Evolutionary conservation across 1,140 invertebrate species (phyloP).

Genomic region (Drosophila tsacasi): DNA sequence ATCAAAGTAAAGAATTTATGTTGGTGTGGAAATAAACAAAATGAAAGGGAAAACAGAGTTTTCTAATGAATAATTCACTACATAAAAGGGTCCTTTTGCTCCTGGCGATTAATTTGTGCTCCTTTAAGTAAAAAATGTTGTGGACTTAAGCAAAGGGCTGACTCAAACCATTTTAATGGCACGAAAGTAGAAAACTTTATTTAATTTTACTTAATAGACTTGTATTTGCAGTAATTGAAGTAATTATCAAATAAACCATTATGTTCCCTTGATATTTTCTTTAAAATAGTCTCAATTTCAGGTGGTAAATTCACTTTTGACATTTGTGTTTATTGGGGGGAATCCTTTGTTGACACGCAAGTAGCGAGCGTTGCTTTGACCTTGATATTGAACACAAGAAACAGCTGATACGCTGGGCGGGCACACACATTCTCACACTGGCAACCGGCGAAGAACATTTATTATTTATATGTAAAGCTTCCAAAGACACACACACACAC

Average conservation of each 20-base stretch:
- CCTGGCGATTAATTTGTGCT: background rate
- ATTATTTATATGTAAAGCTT: slow-evolving; percentile 72
- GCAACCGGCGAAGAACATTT: slow-evolving; percentile 63
- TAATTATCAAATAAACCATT: background rate
- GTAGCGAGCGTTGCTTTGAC: slow-evolving; percentile 51
- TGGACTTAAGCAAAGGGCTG: background rate
- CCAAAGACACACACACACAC: slow-evolving; percentile 36
- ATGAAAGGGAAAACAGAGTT: background rate
- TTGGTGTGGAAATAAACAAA: background rate
- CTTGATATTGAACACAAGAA: slow-evolving; percentile 77
- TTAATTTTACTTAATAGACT: background rate
- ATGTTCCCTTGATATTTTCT: too few species aligned
- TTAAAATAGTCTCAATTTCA: background rate
- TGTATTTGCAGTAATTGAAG: background rate
- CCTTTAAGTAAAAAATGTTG: background rate
- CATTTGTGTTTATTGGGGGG: slow-evolving; percentile 1
- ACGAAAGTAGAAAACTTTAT: background rate
- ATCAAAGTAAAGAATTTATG: background rate
- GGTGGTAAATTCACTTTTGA: background rate
- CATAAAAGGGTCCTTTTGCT: slow-evolving; percentile 1
- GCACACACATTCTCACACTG: slow-evolving; percentile 30
- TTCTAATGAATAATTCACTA: slow-evolving; percentile 1
- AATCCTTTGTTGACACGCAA: slow-evolving; percentile 38
- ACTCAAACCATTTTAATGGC: background rate
- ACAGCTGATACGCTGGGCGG: slow-evolving; percentile 65